A percentile compares a stretch with the other conserved stretches of the same genome.
phyloP scores from a whole-genome alignment of 2,888 invertebrate species.

The Neocrepidodera transversa region DNA sequence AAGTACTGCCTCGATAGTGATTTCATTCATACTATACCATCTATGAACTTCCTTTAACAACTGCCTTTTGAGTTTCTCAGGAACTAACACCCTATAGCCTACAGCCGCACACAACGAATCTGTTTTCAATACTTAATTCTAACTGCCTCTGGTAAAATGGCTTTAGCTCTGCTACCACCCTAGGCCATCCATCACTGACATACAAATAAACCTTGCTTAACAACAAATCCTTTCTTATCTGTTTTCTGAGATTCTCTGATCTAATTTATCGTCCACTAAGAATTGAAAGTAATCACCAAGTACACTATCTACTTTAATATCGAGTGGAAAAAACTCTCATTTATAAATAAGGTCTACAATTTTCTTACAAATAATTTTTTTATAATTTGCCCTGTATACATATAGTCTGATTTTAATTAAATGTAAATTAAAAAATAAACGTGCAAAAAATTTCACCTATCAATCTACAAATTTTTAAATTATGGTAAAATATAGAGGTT shows the following conservation, averaged over 20 bases:
- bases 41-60: constrained; percentile 37
- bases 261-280: constrained; percentile 22
- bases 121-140: constrained; percentile 28
- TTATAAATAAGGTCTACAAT: no score
- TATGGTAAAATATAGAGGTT: no score
- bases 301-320: not conserved
- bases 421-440: no score
- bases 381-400: no score
- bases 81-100: constrained; percentile 31
- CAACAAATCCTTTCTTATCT: constrained; percentile 5
- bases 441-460: no score
- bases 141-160: constrained; percentile 13
- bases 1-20: constrained; percentile 39
- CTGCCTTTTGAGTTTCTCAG: constrained; percentile 22
- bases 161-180: constrained; percentile 15
- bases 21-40: constrained; percentile 45
- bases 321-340: constrained; percentile 18
- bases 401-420: no score
- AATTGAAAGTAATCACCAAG: constrained; percentile 20
- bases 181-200: constrained; percentile 24
- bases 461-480: no score
- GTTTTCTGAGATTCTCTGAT: constrained; percentile 11
- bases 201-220: constrained; percentile 23
- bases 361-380: no score
- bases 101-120: constrained; percentile 27